Evolutionary conservation across 1,140 invertebrate genomes (phyloP).

Genomic region (Schmidtea mediterranea): DNA sequence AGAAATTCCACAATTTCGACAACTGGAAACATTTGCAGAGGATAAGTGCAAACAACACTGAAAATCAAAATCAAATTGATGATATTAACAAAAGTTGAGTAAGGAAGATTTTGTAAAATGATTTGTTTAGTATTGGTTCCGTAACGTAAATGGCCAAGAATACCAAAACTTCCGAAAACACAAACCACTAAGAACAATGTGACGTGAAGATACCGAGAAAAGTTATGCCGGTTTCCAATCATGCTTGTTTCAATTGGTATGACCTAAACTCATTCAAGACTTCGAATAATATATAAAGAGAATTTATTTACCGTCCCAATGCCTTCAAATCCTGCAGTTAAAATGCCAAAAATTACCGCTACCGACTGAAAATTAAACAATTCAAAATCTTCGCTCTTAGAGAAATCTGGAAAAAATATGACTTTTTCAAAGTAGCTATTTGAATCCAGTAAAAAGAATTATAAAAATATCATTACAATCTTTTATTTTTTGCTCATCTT

Average conservation of each 20-base stretch:
- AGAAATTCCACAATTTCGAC: conserved; percentile 17
- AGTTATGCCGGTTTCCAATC: conserved; percentile 20
- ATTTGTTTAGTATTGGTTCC: conserved; percentile 16
- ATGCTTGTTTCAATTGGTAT: conserved; percentile 22
- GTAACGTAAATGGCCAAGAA: conserved; percentile 18
- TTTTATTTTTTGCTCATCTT: no score
- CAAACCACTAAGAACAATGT: no score
- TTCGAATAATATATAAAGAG: not conserved
- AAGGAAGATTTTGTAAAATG: conserved; percentile 15
- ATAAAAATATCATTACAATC: no score
- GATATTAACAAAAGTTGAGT: conserved; percentile 9
- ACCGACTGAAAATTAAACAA: conserved; percentile 12
- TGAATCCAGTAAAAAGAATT: no score
- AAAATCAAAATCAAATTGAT: conserved; percentile 18
- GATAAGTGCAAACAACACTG: conserved; percentile 19
- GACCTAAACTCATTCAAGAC: conserved; percentile 11
- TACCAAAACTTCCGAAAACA: conserved; percentile 12
- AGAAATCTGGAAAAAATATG: not conserved
- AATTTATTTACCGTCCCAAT: conserved; percentile 18
- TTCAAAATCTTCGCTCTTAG: not conserved
- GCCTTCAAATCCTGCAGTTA: conserved; percentile 20
- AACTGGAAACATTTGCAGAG: conserved; percentile 19
- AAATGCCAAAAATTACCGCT: conserved; percentile 20
- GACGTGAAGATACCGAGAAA: conserved; percentile 7
- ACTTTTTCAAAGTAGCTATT: no score